Evolutionary conservation across 2,113 vertebrate species (phyloP).

Genomic region (Cavia aperea): DNA sequence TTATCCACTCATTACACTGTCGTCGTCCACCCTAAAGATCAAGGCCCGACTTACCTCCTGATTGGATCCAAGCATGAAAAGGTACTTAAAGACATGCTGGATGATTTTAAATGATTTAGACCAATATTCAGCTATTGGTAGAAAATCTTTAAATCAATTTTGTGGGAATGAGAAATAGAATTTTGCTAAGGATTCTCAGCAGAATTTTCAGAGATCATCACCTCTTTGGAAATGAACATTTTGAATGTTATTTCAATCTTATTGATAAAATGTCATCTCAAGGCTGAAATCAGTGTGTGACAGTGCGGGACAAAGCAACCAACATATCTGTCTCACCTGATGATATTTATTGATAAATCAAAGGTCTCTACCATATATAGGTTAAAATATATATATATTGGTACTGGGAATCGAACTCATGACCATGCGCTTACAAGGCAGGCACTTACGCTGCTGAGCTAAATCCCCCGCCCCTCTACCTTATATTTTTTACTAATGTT

Average conservation of each 20-base stretch:
- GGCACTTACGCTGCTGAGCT: too few species aligned
- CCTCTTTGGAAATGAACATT: background rate
- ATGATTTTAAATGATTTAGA: constrained; percentile 3
- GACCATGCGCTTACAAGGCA: too few species aligned
- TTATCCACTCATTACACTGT: constrained; percentile 85
- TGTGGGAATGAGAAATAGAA: constrained; percentile 9
- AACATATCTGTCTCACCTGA: background rate
- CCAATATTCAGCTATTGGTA: background rate
- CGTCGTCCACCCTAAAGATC: constrained; percentile 87
- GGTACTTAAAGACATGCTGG: constrained; percentile 72
- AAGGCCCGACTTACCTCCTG: constrained; percentile 90
- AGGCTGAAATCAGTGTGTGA: constrained; percentile 1
- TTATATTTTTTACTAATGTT: background rate
- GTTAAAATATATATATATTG: too few species aligned
- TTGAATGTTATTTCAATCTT: background rate
- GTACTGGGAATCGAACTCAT: too few species aligned
- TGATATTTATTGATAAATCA: background rate
- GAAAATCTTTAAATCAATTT: background rate
- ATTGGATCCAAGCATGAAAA: constrained; percentile 91
- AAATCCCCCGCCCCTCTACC: too few species aligned
- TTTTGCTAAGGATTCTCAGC: background rate
- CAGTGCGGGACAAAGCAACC: background rate
- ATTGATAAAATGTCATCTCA: background rate
- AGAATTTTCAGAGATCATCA: background rate
- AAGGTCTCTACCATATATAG: background rate